Evolutionary conservation across 92 coral and sea anemone species (phyloP), one percentile per base, ranked within the genome.

Genomic region (Zoanthus sansibaricus): DNA sequence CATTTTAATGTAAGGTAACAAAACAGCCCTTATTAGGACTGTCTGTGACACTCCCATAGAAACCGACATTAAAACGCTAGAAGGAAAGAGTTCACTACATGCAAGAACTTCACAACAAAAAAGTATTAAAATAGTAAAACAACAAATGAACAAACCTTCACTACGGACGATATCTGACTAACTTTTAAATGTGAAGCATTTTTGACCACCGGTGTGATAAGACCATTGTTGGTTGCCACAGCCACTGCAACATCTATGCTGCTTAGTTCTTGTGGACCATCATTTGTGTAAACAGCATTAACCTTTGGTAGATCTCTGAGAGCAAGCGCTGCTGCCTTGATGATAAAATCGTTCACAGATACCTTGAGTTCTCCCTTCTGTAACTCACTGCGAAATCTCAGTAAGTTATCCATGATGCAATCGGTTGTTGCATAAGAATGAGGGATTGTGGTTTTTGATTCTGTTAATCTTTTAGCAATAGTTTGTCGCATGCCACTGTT

Each of bases 221-320:
- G 92, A 32, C 99, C 99, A 72, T 88, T 87, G 72, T 90, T 93
- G n/a, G 98, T 93, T 86, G 97, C 96, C 83, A 97, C 94, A 58
- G 93, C 98, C 77, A 97, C 91, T 62, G 95, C 94, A 84, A 97
- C 90, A 72, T 97, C 95, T 51, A 95, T 92, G 33, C 92, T 90
- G 10, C 83, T 75, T 30, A 92, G 85, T 9, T 77, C 73, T 48
- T 89, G 87, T 51, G 95, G 92, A 12, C 93, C 92, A 18, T 79
- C 75, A 17, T 92, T 93, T 11, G 92, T 82, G 92, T 95, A 97
- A 67, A 85, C 79, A 17, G 98, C 92, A 78, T 92, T 97, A 89
- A 97, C 92, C 62, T 89, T 91, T 33, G 98, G 97, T 9, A 95
- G 93, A 71, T 83, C 93, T 72, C 86, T 75, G 68, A 97, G 89